Evolutionary conservation across 2,888 invertebrate species (phyloP).

Genomic region (Heliconius charithonia): DNA sequence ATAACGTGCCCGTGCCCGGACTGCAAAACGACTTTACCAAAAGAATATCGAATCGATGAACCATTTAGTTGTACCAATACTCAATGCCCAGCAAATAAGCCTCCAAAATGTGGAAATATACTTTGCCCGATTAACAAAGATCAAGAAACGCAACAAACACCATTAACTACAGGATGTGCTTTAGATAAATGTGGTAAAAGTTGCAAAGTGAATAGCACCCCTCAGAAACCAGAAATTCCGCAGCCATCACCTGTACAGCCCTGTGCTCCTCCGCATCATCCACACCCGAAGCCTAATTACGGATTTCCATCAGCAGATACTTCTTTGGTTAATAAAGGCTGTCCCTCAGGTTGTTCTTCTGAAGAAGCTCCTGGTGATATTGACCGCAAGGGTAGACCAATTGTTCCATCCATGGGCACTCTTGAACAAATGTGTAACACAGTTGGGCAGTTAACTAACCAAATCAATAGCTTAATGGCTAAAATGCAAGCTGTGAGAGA

Average conservation of each 20-base stretch:
- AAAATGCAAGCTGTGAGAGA: conserved; percentile 57
- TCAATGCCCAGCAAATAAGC: conserved; percentile 63
- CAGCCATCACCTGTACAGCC: conserved; percentile 30
- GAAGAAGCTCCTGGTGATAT: conserved; percentile 53
- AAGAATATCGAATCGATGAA: conserved; percentile 60
- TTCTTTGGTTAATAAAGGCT: conserved; percentile 36
- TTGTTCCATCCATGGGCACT: conserved; percentile 52
- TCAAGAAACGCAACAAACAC: conserved; percentile 42
- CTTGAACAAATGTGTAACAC: conserved; percentile 59
- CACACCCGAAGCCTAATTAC: conserved; percentile 13
- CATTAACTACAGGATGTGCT: conserved; percentile 47
- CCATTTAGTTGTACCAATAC: conserved; percentile 62
- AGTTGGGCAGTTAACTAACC: conserved; percentile 57
- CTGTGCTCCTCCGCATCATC: conserved; percentile 33
- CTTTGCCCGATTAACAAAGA: conserved; percentile 54
- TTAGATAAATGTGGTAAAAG: conserved; percentile 54
- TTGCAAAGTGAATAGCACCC: conserved; percentile 55
- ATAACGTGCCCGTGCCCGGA: conserved; percentile 76
- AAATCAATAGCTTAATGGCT: conserved; percentile 56
- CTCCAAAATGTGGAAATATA: conserved; percentile 54
- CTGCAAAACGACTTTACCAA: conserved; percentile 60
- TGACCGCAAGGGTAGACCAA: conserved; percentile 24
- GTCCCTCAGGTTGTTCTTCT: conserved; percentile 49
- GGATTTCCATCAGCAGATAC: conserved; percentile 42
- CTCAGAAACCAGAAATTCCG: conserved; percentile 42